These are phyloP conservation scores for Lepidonotus clava DNA, from an alignment of 2,888 invertebrate genomes.

Conservation along the genomic window DNA sequence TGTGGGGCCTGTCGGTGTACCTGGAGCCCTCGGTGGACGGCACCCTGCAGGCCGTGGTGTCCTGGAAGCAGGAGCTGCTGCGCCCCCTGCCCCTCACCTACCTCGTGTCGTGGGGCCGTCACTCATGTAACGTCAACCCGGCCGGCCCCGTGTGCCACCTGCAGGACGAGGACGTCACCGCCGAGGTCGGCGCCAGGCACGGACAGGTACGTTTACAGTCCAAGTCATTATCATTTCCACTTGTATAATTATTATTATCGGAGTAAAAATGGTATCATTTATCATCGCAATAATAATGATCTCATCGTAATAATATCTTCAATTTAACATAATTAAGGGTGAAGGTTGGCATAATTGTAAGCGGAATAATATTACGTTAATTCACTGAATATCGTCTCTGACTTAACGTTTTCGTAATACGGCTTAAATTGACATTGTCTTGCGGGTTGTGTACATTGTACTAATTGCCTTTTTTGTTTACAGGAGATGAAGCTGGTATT, in stretches of 20 bases:
- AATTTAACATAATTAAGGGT: no score
- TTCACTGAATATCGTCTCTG: no score
- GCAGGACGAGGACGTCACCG: conserved; percentile 3
- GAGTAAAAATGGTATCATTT: no score
- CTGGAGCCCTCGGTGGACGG: neutral
- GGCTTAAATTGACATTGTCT: no score
- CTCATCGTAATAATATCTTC: no score
- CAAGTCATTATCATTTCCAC: no score
- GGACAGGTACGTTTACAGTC: neutral
- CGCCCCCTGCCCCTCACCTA: neutral
- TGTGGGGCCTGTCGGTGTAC: neutral
- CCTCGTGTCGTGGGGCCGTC: neutral
- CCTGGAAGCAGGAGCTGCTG: conserved; percentile 17
- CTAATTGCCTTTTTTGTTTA: neutral
- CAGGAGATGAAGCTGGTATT: conserved; percentile 1
- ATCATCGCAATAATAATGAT: no score
- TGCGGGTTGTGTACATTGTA: no score
- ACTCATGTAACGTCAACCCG: neutral
- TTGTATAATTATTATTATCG: no score
- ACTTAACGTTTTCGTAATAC: no score
- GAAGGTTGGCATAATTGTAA: no score
- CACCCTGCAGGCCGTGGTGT: neutral
- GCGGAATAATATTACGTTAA: no score
- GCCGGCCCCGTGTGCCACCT: neutral
- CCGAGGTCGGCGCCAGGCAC: neutral